phyloP scores from a whole-genome alignment of 2,888 invertebrate species.

The Callinectes sapidus region DNA sequence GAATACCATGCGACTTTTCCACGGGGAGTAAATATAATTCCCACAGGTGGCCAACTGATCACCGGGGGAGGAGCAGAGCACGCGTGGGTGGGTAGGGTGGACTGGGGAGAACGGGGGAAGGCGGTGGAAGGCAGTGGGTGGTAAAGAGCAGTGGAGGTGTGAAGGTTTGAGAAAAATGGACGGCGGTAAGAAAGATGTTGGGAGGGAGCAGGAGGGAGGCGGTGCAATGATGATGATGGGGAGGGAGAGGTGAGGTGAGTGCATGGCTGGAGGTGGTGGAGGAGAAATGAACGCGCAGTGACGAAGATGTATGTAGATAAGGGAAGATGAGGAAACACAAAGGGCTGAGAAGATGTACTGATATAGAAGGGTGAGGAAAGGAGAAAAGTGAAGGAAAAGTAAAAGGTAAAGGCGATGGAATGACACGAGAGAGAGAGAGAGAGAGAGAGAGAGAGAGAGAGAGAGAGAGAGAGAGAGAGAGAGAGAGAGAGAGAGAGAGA shows the following conservation, averaged over 20 bases:
- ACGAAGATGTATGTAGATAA: background rate
- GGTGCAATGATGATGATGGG: background rate
- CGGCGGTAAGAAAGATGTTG: background rate
- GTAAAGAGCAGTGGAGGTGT: background rate
- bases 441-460: conserved; percentile 19
- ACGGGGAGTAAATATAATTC: background rate
- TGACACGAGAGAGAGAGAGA: background rate
- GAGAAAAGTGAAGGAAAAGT: background rate
- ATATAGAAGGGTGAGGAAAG: background rate
- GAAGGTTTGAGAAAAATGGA: background rate
- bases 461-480: background rate
- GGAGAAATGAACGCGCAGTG: background rate
- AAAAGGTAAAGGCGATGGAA: background rate
- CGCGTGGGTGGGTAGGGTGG: background rate
- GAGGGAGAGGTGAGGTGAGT: background rate
- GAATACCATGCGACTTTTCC: background rate
- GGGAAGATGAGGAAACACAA: background rate
- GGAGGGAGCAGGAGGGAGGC: background rate
- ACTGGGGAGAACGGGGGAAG: background rate
- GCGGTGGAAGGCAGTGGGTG: background rate
- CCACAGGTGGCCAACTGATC: background rate
- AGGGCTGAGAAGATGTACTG: background rate
- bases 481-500: background rate
- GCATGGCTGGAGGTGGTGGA: background rate
- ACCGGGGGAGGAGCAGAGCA: background rate